phyloP scores from a whole-genome alignment of 30 jellyfish, hydroid and myxozoan species.

The Pseudorhiza aurosa region DNA sequence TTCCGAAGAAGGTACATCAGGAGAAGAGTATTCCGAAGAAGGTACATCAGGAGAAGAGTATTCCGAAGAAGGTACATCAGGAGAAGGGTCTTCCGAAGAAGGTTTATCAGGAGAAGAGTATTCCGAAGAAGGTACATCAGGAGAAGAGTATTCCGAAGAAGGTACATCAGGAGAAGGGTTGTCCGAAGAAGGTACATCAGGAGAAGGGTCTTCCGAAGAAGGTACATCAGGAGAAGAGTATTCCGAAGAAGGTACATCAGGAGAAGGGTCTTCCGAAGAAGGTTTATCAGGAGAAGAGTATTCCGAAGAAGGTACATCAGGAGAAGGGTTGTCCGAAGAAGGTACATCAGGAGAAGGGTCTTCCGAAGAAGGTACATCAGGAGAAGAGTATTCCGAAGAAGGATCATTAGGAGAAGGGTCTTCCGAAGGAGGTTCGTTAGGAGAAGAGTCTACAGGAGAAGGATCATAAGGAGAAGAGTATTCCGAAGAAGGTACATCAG shows the following conservation, averaged over 20 bases:
- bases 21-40: not conserved
- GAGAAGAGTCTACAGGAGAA: not conserved
- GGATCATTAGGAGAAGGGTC: not conserved
- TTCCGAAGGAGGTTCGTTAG: not conserved
- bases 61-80: not conserved
- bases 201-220: not conserved
- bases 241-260: not conserved
- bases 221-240: not conserved
- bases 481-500: not conserved
- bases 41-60: not conserved
- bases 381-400: not conserved
- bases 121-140: too few species aligned
- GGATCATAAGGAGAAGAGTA: not conserved
- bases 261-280: too few species aligned
- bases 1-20: not conserved
- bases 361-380: not conserved
- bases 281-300: not conserved
- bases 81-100: not conserved
- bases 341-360: not conserved
- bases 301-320: not conserved
- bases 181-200: not conserved
- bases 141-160: not conserved
- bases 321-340: too few species aligned
- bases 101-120: not conserved
- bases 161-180: not conserved